A percentile compares a stretch with the other conserved stretches of the same genome.
phyloP scores from a whole-genome alignment of 1,140 invertebrate genomes.

The Nasonia giraulti region DNA sequence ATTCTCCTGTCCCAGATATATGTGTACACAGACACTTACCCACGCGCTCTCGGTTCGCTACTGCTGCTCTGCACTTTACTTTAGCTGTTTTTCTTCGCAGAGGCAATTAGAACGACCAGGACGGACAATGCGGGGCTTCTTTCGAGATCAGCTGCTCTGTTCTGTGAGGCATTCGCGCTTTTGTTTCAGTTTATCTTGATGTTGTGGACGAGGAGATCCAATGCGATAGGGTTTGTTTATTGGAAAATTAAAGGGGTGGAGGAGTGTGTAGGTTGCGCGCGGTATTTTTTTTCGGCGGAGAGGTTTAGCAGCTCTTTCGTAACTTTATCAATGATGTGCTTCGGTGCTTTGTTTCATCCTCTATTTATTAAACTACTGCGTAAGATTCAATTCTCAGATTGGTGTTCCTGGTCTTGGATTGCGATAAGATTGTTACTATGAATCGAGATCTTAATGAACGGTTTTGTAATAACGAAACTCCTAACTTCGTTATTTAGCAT shows the following conservation, averaged over 20 bases:
- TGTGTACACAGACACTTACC: neutral
- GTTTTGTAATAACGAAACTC: too few species aligned
- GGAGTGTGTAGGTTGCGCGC: neutral
- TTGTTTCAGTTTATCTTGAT: neutral
- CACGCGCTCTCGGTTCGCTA: neutral
- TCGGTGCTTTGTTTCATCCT: too few species aligned
- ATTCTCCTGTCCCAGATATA: conserved; percentile 23
- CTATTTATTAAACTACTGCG: too few species aligned
- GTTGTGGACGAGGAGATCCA: neutral
- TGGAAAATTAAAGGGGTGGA: neutral
- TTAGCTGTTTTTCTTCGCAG: neutral
- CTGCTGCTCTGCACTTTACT: conserved; percentile 9
- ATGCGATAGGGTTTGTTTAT: conserved; percentile 1
- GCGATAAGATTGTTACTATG: too few species aligned
- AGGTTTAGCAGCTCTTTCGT: neutral
- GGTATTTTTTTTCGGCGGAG: neutral
- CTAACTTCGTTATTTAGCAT: too few species aligned
- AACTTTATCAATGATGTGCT: neutral
- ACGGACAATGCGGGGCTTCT: neutral
- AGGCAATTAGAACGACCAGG: neutral
- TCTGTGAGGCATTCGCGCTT: neutral
- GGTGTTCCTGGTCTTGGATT: too few species aligned
- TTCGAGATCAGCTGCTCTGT: neutral
- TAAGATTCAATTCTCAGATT: too few species aligned
- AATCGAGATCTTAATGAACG: too few species aligned